Evolutionary conservation across 2,888 invertebrate species (phyloP), one percentile per base, ranked within the genome.

Genomic region (Leptinotarsa juncta): DNA sequence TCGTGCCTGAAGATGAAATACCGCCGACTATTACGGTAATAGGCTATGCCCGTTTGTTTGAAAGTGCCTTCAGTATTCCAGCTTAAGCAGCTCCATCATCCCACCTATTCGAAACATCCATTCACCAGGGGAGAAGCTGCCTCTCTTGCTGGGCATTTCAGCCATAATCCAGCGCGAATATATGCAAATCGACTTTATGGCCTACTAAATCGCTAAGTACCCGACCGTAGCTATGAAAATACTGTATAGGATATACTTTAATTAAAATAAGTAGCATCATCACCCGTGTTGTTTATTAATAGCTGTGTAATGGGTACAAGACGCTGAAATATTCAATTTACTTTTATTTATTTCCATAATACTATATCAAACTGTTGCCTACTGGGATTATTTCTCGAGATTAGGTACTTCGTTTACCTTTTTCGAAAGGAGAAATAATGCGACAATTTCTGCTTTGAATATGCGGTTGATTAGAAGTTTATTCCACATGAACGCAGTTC

Each of bases 131-230:
- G 48, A 73, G 55, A 70, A 57, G 55, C 49, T 65, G 50, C 62
- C 50, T 74, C 62, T 69, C 70, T 76, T 70, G 74, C 72, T 74
- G 72, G 72, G 75, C 72, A 75, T 72, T 70, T 72, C 74, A 42
- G 32, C 62, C 62, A 65, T 67, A 57, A 72, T 67, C 66, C 72
- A 72, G 67, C 62, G 71, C 67, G 71, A 75, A 78, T 73, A 67
- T 78, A 77, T 77, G 78, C 78, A 78, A 77, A 77, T 74, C 73
- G 76, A 73, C 72, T 76, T 78, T 76, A 78, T 74, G 75, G 76
- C 71, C 72, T 75, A 73, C 75, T 78, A 76, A 72, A 78, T 75
- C 70, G 76, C 70, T 73, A 73, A 73, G 71, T 73, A 74, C 73
- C 73, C 71, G 51, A 65, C 70, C 73, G 68, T 77, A 70, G 73